Base-by-base conservation (phyloP, 1,140 invertebrate genomes). In the Habropoda laboriosa region DNA sequence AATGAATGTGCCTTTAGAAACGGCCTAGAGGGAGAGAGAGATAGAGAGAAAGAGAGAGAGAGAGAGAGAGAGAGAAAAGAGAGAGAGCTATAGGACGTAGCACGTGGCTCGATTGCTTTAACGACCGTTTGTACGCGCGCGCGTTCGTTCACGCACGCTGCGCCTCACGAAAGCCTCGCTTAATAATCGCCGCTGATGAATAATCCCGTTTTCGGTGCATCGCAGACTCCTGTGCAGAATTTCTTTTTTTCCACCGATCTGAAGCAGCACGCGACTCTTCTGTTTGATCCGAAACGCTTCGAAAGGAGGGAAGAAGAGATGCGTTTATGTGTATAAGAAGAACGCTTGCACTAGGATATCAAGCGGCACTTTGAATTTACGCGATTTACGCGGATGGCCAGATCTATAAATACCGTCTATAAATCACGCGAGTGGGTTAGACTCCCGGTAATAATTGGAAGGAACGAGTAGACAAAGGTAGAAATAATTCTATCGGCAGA, bases 1-100 rank as follows among this genome's bases (percentile, higher is more conserved):
- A 86, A 86, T 82, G 51, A 86, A 86, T 79, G 76, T 61, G 71
- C 80, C 71, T 67, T 86, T 74, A 71, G 51, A 64, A 72, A 74
- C 40, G 10, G 38, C 21, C 61, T 21, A 13, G 30, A 72, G 45
- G 18, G 45, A 64, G 16, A 27, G 5, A 16, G 53, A 49, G 47
- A 64, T 51, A 7, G 27, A n/a, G 64, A 72, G n/a, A 32, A 24
- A 49, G 64, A 35, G 64, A 67, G 30, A 67, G 18, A 63, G n/a
- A 18, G 27, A 27, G 40, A 18, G 40, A 27, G 58, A 60, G 27
- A 45, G 57, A 18, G 6, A 18, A 45, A 53, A 67, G 13, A 32
- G 30, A 32, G 61, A 68, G 61, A 42, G n/a, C 55, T n/a, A n/a
- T n/a, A n/a, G n/a, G n/a, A 55, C 49, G 74, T 68, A 80, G 72